Evolutionary conservation across 2,113 vertebrate genomes (phyloP), one percentile per base, ranked within the genome.

Genomic region (Turnix velox): DNA sequence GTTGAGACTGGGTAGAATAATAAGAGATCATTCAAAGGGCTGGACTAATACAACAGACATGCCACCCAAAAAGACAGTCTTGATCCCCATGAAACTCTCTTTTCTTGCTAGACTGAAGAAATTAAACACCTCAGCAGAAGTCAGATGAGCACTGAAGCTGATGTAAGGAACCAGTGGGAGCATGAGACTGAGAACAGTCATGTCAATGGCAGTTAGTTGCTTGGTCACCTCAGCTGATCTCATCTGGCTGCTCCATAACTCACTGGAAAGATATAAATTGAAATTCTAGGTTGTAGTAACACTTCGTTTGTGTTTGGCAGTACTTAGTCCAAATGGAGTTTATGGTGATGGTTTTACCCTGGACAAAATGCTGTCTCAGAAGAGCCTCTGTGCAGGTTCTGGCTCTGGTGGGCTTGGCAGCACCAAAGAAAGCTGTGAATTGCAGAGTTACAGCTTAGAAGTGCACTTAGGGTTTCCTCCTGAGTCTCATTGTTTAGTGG

Each of bases 171-270:
- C n/a, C 5, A 12, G 22, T 63, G 52, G 55, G 31, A 84, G 45
- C 14, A 63, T 1, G 1, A 55, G 54, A 17, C 51, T 0, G 1
- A 42, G 39, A 63, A 63, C 30, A 58, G 20, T 30, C 11, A 2
- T 35, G n/a, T 57, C 71, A 58, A 65, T 42, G 46, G 23, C 40
- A 48, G 31, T 51, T 66, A 27, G 52, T 57, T 88, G 30, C 86
- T 59, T 49, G 49, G 43, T 79, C 67, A 35, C 24, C n/a, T 79
- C 46, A 69, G 33, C 31, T 81, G 19, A n/a, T 65, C 81, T 61
- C 23, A 23, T 66, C 57, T 79, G 30, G 17, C 55, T 52, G 14
- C 35, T 72, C 25, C 12, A 1, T 43, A 31, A n/a, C 20, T 42
- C 18, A 30, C 27, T 61, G 63, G 33, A 49, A 84, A 76, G 46